A percentile compares a stretch with the other conserved stretches of the same genome.
Conservation (phyloP, 1,140 invertebrate genomes). For the Drosophila littoralis region DNA sequence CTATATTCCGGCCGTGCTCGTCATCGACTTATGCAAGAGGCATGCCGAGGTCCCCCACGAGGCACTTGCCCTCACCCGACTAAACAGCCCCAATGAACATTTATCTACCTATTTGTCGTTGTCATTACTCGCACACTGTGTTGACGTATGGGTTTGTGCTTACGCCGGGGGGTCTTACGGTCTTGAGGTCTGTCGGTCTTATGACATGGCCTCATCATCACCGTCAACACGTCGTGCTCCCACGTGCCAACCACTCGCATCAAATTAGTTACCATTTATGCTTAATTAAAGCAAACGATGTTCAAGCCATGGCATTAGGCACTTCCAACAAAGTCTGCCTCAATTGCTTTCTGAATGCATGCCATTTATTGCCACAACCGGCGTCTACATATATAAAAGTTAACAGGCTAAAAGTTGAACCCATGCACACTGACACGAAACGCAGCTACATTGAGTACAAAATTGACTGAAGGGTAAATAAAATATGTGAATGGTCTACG, state of each 20-base stretch:
- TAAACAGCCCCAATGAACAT: conserved; percentile 23
- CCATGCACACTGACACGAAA: conserved; percentile 13
- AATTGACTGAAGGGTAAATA: background rate
- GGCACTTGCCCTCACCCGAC: background rate
- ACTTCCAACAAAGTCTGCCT: conserved; percentile 36
- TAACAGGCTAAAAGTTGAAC: conserved; percentile 17
- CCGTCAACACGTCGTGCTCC: conserved; percentile 8
- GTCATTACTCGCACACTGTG: conserved; percentile 24
- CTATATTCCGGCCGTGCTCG: conserved; percentile 7
- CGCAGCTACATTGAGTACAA: background rate
- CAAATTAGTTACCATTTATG: conserved; percentile 66
- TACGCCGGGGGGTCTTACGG: conserved; percentile 5
- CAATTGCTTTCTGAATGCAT: conserved; percentile 40
- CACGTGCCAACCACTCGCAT: conserved; percentile 63
- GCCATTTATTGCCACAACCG: conserved; percentile 33
- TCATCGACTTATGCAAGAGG: conserved; percentile 9
- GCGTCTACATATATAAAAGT: conserved; percentile 22
- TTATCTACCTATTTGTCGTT: conserved; percentile 25
- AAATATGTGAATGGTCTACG: background rate
- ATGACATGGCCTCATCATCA: conserved; percentile 35
- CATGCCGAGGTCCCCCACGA: background rate
- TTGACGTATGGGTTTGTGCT: conserved; percentile 7
- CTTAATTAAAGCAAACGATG: conserved; percentile 53
- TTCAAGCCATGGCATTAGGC: conserved; percentile 40
- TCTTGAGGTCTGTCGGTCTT: background rate